These are phyloP conservation scores for Sitta carolinensis DNA, from an alignment of 2,797 vertebrate species.

Conservation along the genomic window DNA sequence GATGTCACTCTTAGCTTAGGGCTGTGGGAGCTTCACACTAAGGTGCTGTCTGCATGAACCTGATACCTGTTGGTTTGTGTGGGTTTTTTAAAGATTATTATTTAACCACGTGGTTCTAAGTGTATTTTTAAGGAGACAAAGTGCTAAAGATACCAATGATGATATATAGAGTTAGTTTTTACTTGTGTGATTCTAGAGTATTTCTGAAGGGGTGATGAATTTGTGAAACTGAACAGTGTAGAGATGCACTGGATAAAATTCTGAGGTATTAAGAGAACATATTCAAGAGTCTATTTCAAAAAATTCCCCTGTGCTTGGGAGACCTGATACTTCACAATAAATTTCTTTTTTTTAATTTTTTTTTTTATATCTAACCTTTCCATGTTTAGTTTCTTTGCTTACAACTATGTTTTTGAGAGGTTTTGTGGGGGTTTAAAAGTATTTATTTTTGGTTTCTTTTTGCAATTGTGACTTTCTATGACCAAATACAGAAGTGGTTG, in stretches of 20 bases:
- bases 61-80: not conserved
- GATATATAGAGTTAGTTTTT: not conserved
- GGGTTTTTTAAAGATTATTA: not conserved
- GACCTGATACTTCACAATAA: not conserved
- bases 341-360: not conserved
- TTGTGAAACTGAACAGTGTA: not conserved
- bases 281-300: not conserved
- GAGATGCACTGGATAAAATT: not conserved
- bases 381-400: not conserved
- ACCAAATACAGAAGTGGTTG: not conserved
- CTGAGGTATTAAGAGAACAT: not conserved
- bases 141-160: not conserved
- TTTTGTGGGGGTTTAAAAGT: rapidly evolving
- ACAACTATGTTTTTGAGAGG: rapidly evolving
- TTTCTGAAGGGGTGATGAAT: not conserved
- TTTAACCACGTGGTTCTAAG: not conserved
- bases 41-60: not conserved
- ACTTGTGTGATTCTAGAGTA: not conserved
- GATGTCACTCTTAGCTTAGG: constrained; percentile 61
- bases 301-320: not conserved
- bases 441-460: not conserved
- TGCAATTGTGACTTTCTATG: not conserved
- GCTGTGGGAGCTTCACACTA: not conserved
- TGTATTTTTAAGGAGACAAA: not conserved
- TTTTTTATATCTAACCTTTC: not conserved